Evolutionary conservation across 2,797 vertebrate genomes (phyloP).

Genomic region (Gorsachius magnificus): DNA sequence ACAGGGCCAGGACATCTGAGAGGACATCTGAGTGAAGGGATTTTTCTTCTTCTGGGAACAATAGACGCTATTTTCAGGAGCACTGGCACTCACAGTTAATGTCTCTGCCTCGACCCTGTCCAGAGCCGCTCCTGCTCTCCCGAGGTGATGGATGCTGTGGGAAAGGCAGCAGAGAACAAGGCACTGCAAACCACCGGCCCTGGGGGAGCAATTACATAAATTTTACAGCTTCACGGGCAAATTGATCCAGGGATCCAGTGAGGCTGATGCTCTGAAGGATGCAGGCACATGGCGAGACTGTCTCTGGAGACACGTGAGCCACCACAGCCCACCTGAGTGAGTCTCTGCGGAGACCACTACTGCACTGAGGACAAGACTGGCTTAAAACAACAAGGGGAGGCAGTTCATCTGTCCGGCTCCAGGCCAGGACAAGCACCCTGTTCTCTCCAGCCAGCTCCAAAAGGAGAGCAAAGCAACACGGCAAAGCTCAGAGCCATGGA

Average conservation of each 20-base stretch:
- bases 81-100: not conserved
- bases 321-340: not conserved
- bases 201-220: not conserved
- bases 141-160: not conserved
- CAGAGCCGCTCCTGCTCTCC: not conserved
- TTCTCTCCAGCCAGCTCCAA: not conserved
- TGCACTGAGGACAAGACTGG: not conserved
- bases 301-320: not conserved
- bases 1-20: not conserved
- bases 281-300: not conserved
- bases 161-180: not conserved
- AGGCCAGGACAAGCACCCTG: not conserved
- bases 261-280: not conserved
- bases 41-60: constrained; percentile 22
- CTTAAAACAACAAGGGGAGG: not conserved
- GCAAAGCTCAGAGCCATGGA: not conserved
- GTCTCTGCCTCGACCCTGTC: not conserved
- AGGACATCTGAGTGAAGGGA: not conserved
- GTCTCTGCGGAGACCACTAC: not conserved
- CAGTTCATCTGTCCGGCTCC: rapidly evolving
- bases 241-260: not conserved
- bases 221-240: not conserved
- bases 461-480: not conserved
- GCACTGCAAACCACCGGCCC: not conserved
- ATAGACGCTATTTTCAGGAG: not conserved